These are phyloP conservation scores for Lepus europaeus DNA, from an alignment of 2,113 vertebrate species.

Conservation along the genomic window DNA sequence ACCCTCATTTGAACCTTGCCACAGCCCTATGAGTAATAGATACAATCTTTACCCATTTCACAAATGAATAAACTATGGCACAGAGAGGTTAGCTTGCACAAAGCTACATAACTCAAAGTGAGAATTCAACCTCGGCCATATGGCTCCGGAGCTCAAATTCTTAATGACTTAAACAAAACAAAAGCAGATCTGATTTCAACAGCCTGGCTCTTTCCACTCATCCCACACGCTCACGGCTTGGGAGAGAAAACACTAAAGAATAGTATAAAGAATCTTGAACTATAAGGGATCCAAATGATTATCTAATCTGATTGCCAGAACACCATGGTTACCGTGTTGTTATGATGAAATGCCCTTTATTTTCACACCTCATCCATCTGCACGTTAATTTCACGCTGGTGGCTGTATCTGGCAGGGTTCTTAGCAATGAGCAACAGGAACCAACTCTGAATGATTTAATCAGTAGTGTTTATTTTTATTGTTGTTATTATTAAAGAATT, in stretches of 20 bases:
- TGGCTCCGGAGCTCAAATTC: slow-evolving; percentile 16
- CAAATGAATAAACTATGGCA: neutral
- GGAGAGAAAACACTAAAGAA: slow-evolving; percentile 25
- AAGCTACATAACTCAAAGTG: slow-evolving; percentile 30
- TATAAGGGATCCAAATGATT: slow-evolving; percentile 1
- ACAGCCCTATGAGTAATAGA: neutral
- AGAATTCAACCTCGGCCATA: slow-evolving; percentile 29
- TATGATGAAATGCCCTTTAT: slow-evolving; percentile 47
- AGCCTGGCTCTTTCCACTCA: slow-evolving; percentile 18
- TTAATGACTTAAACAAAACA: slow-evolving; percentile 58
- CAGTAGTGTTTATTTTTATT: neutral
- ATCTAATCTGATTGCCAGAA: slow-evolving; percentile 56
- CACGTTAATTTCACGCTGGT: slow-evolving; percentile 28
- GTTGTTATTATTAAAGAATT: neutral
- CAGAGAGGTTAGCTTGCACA: slow-evolving; percentile 28
- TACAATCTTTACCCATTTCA: neutral
- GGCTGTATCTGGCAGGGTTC: slow-evolving; percentile 6
- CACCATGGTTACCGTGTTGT: slow-evolving; percentile 62
- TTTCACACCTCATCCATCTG: slow-evolving; percentile 35
- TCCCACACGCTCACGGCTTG: slow-evolving; percentile 46
- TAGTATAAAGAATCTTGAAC: neutral
- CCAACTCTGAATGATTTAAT: neutral
- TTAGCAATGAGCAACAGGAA: neutral
- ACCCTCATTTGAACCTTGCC: neutral
- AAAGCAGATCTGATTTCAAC: slow-evolving; percentile 45